Evolutionary conservation across 2,888 invertebrate species (phyloP), one percentile per base, ranked within the genome.

Genomic region (Eupithecia centaureata): DNA sequence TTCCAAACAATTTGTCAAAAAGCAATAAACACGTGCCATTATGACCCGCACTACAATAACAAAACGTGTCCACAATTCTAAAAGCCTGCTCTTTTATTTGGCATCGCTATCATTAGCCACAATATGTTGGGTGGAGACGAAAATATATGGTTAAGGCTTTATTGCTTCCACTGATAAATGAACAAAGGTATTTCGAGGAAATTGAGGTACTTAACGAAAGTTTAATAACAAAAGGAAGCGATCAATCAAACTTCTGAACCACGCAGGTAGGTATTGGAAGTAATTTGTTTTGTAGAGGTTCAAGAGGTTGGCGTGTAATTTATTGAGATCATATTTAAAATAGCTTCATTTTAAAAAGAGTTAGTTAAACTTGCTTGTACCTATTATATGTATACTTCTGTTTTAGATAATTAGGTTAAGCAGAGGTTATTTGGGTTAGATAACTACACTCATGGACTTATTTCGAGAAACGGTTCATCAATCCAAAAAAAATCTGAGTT

Each of bases 161-260:
- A 88, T 88, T 89, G 86, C 86, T 77, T 76, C 74, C 75, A 65
- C 81, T 87, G 89, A 89, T 86, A 86, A 86, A 89, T 88, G 83
- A 81, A 82, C 80, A 82, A 83, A 79, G 80, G 79, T 78, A 70
- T 66, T 63, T 56, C 54, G 52, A 52, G 51, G 60, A 33, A 63
- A 71, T 59, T 64, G 61, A 68, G 65, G 68, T 71, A 68, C 57
- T 57, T 57, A 65, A 68, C 66, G 66, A 68, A 68, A 68, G 68
- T 71, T 71, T 71, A 68, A 66, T 68, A 71, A 68, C 65, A 64
- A 60, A 61, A 64, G 59, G 47, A 56, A 42, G 59, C 59, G 42
- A 71, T 71, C 64, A 66, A 68, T 71, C 71, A 71, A 61, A 68
- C 66, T 42, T 68, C 68, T 71, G 61, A 42, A 57, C 38, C 56